Percentiles rank a stretch among this genome's conserved stretches.
Conservation (phyloP, 2,888 invertebrate species). For the Druceiella hillmani region DNA sequence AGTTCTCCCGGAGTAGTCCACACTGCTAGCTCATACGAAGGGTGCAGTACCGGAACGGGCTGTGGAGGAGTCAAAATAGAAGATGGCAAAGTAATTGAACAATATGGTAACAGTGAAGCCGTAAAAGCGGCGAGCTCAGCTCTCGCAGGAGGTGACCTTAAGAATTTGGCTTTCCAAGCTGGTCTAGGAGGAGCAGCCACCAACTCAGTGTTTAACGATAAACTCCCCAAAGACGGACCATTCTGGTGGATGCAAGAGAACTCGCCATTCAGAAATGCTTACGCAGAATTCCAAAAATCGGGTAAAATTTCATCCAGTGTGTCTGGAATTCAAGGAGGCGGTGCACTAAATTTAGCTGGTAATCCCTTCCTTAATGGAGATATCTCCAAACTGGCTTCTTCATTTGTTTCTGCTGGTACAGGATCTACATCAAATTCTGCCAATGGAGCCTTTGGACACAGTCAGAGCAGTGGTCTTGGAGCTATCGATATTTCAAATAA, state of each 20-base stretch:
- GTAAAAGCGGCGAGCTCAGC: constrained; percentile 36
- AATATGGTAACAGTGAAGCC: constrained; percentile 39
- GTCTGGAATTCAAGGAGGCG: constrained; percentile 24
- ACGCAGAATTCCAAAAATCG: constrained; percentile 36
- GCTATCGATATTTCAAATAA: constrained; percentile 27
- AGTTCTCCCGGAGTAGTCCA: constrained; percentile 37
- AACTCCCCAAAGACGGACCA: constrained; percentile 33
- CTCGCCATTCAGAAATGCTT: constrained; percentile 51
- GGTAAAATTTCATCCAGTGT: constrained; percentile 34
- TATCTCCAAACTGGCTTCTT: constrained; percentile 28
- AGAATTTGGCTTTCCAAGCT: constrained; percentile 39
- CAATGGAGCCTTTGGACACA: too few relatives aligned
- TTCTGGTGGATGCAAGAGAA: constrained; percentile 60
- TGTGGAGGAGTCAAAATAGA: constrained; percentile 47
- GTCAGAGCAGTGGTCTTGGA: constrained; percentile 11
- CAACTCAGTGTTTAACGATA: constrained; percentile 33
- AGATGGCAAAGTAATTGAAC: constrained; percentile 40
- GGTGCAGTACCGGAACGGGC: constrained; percentile 41
- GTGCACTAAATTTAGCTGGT: constrained; percentile 28
- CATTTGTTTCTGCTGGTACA: constrained; percentile 10
- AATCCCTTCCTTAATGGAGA: constrained; percentile 38
- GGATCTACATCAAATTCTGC: constrained; percentile 2
- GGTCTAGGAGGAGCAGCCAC: constrained; percentile 31
- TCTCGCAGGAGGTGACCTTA: constrained; percentile 34
- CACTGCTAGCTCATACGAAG: constrained; percentile 41